Conservation (phyloP, 2,797 vertebrate genomes). For the Eulemur albifrons region DNA sequence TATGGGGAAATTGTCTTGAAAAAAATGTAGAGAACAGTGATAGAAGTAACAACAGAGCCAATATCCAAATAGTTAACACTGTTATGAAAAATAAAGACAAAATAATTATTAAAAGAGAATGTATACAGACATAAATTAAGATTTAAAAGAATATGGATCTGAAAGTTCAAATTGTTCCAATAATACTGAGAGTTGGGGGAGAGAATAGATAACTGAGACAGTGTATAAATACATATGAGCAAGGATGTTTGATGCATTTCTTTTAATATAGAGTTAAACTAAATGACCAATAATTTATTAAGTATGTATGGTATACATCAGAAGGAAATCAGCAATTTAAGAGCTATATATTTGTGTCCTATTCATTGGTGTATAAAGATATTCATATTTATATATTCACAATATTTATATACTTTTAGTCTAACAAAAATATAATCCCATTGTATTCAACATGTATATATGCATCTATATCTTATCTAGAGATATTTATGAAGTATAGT, state of each 20-base stretch:
- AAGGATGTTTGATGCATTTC: background rate
- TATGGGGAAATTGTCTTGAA: background rate
- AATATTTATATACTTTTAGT: background rate
- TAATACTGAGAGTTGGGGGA: background rate
- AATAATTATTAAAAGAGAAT: background rate
- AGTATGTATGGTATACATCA: background rate
- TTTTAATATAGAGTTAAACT: background rate
- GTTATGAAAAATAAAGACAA: background rate
- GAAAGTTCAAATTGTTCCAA: background rate
- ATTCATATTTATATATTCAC: background rate
- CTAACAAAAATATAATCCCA: background rate
- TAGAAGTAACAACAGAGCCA: background rate
- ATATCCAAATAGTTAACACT: background rate
- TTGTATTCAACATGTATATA: background rate
- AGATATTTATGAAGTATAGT: background rate
- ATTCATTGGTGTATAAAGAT: background rate
- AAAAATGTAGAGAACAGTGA: background rate
- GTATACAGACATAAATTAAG: background rate
- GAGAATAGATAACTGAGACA: background rate
- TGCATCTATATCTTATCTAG: background rate
- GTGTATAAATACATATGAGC: background rate
- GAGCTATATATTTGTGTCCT: background rate
- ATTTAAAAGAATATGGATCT: background rate
- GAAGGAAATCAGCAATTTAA: background rate
- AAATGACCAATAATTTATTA: background rate